phyloP scores from a whole-genome alignment of 2,113 vertebrate species.

The Mesoclemmys tuberculata region DNA sequence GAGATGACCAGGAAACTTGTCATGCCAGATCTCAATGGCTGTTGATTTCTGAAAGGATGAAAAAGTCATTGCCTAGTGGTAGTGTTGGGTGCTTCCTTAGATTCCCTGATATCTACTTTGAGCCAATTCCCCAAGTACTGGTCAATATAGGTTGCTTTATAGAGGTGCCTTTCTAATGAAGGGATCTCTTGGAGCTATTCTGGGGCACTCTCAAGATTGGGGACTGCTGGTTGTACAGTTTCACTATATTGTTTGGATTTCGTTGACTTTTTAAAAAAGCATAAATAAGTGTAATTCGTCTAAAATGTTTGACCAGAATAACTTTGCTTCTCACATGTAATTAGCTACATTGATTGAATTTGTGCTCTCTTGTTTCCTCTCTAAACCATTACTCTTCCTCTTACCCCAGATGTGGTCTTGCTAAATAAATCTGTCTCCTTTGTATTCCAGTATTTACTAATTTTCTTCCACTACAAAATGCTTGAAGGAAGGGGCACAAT shows the following conservation, averaged over 20 bases:
- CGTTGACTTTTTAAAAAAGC: background rate
- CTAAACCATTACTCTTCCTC: background rate
- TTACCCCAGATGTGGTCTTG: background rate
- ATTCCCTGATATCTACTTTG: background rate
- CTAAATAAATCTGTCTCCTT: background rate
- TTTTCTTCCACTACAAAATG: background rate
- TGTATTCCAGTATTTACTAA: background rate
- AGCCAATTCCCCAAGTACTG: background rate
- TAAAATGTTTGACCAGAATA: background rate
- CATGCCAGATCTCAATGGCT: background rate
- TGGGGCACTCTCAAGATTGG: accelerated
- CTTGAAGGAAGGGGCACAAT: background rate
- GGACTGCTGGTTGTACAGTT: background rate
- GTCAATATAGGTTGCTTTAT: background rate
- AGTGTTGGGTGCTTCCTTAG: background rate
- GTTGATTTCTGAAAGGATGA: background rate
- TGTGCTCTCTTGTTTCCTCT: background rate
- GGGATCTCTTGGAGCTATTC: accelerated
- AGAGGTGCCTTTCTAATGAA: background rate
- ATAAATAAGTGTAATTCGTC: background rate
- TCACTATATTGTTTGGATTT: background rate
- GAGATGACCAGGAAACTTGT: background rate
- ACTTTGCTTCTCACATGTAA: background rate
- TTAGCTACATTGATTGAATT: background rate
- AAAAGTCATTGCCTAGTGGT: background rate